phyloP scores from a whole-genome alignment of 2,113 vertebrate species.

The Ammodytes marinus region DNA sequence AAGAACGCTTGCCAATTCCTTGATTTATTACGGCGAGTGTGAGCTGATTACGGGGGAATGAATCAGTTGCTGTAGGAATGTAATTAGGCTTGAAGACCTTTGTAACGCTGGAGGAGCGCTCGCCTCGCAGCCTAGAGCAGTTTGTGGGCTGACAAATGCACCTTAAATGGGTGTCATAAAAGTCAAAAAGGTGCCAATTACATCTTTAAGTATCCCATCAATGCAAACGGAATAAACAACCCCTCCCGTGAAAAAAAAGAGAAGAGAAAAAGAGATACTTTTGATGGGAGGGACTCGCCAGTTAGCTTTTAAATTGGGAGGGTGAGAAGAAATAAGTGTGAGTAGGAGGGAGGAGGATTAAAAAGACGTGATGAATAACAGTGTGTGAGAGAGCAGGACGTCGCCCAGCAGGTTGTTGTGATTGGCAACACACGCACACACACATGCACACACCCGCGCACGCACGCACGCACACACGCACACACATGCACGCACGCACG shows the following conservation, averaged over 20 bases:
- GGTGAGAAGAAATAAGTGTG: slow-evolving; percentile 4
- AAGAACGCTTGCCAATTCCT: slow-evolving; percentile 80
- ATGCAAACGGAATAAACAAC: slow-evolving; percentile 79
- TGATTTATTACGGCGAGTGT: slow-evolving; percentile 84
- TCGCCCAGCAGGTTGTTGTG: slow-evolving; percentile 67
- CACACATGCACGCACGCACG: too few species aligned
- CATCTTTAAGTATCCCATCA: slow-evolving; percentile 86
- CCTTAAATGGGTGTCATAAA: slow-evolving; percentile 88
- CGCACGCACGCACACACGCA: too few species aligned
- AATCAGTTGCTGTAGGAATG: slow-evolving; percentile 84
- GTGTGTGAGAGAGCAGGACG: slow-evolving; percentile 60
- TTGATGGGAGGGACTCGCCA: slow-evolving; percentile 37
- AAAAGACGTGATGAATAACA: slow-evolving; percentile 63
- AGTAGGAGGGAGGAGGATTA: slow-evolving; percentile 45
- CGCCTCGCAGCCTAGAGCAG: slow-evolving; percentile 79
- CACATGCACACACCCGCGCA: too few species aligned
- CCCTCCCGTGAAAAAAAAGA: background rate
- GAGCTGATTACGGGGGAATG: slow-evolving; percentile 84
- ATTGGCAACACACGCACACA: slow-evolving; percentile 63
- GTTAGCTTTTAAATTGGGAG: slow-evolving; percentile 44
- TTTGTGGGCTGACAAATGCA: slow-evolving; percentile 87
- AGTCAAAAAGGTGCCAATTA: slow-evolving; percentile 90
- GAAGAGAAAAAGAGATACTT: slow-evolving; percentile 33
- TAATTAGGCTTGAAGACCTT: slow-evolving; percentile 84
- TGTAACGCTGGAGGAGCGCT: slow-evolving; percentile 66